A percentile compares a stretch with the other conserved stretches of the same genome.
Conservation (phyloP, 2,888 invertebrate genomes). For the Drosophila melanosoma region DNA sequence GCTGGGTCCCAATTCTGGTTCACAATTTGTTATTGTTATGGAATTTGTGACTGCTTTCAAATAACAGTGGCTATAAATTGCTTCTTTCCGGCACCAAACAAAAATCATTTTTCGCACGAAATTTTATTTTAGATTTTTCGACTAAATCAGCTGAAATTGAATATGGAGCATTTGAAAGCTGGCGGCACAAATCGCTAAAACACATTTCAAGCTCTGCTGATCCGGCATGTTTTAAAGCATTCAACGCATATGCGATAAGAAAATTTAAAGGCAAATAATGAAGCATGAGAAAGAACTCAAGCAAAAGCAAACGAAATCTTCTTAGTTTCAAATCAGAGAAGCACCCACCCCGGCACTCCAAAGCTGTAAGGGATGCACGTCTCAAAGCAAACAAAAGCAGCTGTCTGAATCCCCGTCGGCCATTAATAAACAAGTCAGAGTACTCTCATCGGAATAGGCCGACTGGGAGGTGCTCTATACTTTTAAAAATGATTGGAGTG, state of each 20-base stretch:
- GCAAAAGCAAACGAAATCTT: conserved; percentile 69
- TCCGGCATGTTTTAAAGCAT: conserved; percentile 34
- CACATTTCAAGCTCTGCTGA: conserved; percentile 48
- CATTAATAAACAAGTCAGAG: conserved; percentile 16
- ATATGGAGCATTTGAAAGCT: conserved; percentile 15
- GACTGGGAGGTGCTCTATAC: neutral
- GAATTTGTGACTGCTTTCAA: conserved; percentile 53
- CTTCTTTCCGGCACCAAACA: neutral
- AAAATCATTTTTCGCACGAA: conserved; percentile 9
- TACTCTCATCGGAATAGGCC: conserved; percentile 1
- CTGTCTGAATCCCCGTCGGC: conserved; percentile 16
- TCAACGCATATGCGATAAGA: conserved; percentile 54
- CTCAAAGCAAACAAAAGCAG: conserved; percentile 22
- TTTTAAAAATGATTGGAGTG: neutral
- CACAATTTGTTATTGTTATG: conserved; percentile 68
- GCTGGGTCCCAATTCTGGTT: conserved; percentile 31
- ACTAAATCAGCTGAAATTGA: conserved; percentile 9
- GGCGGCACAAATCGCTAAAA: conserved; percentile 17
- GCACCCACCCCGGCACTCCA: conserved; percentile 10
- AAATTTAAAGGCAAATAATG: conserved; percentile 58
- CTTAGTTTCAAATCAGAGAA: conserved; percentile 47
- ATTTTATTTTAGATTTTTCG: neutral
- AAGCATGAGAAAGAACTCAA: conserved; percentile 42
- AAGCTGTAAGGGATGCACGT: conserved; percentile 14
- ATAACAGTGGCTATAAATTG: conserved; percentile 41